Evolutionary conservation across 1,140 invertebrate genomes (phyloP), one percentile per base, ranked within the genome.

Genomic region (Bicyclus anynana): DNA sequence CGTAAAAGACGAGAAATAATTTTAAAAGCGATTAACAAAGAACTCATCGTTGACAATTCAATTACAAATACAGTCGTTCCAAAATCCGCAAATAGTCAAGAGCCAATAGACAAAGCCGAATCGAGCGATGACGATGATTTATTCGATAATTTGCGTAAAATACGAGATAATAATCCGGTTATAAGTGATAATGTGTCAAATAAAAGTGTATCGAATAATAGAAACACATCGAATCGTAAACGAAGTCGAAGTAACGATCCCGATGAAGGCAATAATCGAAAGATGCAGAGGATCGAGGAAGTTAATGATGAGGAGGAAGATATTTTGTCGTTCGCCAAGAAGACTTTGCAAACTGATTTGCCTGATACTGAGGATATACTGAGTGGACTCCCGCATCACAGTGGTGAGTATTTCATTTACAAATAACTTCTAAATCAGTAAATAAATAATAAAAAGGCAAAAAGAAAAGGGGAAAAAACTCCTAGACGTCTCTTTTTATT

Each of bases 291-390:
- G 69, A 82, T 85, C 18, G 71, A 80, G 13, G 77, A 87, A 59
- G 55, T 46, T 23, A 61, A 69, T 1, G 72, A 74, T 50, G 54
- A 68, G 14, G 73, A 80, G 53, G 81, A 87, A n/a, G 84, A 87
- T 59, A 80, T 87, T 40, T 53, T 85, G 20, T 74, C 72, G 1
- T 87, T 85, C 40, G 84, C 81, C 14, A 87, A 81, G 69, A 80
- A 77, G 64, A 85, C 81, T 0, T 61, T 85, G 5, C 72, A 83
- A 53, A 66, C 67, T 1, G 76, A 81, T 13, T 54, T 80, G 18
- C 79, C 82, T 10, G 81, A 87, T 37, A 84, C 80, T 40, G 82
- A 87, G 54, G 80, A 84, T 27, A 79, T 85, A 53, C 59, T 83
- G 9, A 75, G 51, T 50, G 66, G 59, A 42, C 58, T 83, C 35